Evolutionary conservation across 2,888 invertebrate species (phyloP).

Genomic region (Biston betularia): DNA sequence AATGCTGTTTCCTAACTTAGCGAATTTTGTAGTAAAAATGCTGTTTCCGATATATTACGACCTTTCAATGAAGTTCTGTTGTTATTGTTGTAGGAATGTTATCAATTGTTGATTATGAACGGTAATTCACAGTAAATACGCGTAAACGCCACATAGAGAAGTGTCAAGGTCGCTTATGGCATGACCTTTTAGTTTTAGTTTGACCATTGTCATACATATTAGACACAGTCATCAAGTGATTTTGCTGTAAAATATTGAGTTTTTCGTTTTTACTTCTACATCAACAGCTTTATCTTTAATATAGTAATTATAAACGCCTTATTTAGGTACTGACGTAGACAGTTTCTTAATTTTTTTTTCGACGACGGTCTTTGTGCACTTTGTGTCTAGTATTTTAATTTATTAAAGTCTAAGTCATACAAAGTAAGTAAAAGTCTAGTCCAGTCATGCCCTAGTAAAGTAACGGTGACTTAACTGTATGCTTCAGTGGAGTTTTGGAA

Average conservation of each 20-base stretch:
- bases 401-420: too few species aligned
- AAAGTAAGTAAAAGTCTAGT: too few species aligned
- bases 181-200: slow-evolving; percentile 37
- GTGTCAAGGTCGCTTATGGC: slow-evolving; percentile 43
- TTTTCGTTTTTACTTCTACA: not conserved
- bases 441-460: too few species aligned
- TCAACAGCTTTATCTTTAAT: too few species aligned
- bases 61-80: slow-evolving; percentile 11
- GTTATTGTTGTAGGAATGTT: slow-evolving; percentile 34
- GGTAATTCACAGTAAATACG: slow-evolving; percentile 37
- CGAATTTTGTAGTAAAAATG: not conserved
- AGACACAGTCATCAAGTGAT: slow-evolving; percentile 33
- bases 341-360: too few species aligned
- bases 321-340: too few species aligned
- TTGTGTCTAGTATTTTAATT: too few species aligned
- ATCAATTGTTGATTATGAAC: slow-evolving; percentile 42
- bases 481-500: too few species aligned
- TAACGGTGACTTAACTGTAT: too few species aligned
- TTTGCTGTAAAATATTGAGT: slow-evolving; percentile 4
- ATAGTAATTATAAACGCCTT: too few species aligned
- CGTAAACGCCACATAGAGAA: slow-evolving; percentile 28
- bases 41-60: slow-evolving; percentile 11
- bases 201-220: slow-evolving; percentile 37
- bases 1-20: not conserved
- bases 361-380: too few species aligned